Evolutionary conservation across 2,888 invertebrate genomes (phyloP).

Genomic region (Heliconius ethilla): DNA sequence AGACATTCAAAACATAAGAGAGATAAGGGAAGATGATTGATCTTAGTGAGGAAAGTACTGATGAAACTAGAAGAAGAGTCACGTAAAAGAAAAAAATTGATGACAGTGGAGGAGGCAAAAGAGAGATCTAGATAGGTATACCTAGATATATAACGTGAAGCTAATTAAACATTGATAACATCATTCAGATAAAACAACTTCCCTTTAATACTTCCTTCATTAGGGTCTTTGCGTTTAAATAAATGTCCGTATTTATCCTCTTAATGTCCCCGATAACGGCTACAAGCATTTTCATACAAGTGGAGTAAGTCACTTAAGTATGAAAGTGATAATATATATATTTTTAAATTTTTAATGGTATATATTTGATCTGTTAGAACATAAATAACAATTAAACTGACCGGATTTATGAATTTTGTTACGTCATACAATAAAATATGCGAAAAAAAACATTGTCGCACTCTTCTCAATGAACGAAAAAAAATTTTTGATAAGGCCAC

Average conservation of each 20-base stretch:
- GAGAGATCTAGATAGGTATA: too few species aligned
- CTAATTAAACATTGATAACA: background rate
- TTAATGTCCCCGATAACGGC: constrained; percentile 57
- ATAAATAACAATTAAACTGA: background rate
- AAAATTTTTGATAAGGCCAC: background rate
- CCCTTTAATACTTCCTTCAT: constrained; percentile 54
- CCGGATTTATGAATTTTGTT: background rate
- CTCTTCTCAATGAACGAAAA: background rate
- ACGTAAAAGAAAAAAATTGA: too few species aligned
- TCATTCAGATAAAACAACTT: constrained; percentile 6
- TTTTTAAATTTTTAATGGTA: too few species aligned
- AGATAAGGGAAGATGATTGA: too few species aligned
- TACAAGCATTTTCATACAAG: constrained; percentile 54
- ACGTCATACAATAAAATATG: background rate
- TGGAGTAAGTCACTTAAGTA: constrained; percentile 19
- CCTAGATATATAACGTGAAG: too few species aligned
- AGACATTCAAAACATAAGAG: too few species aligned
- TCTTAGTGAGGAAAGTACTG: too few species aligned
- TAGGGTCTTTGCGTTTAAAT: constrained; percentile 48
- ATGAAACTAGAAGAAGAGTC: too few species aligned
- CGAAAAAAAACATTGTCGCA: too few species aligned
- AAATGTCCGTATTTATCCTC: constrained; percentile 55
- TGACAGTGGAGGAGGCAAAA: too few species aligned
- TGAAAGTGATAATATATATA: background rate
- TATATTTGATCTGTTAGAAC: too few species aligned